Conservation (phyloP, 2,888 invertebrate genomes). For the Harmothoe impar region DNA sequence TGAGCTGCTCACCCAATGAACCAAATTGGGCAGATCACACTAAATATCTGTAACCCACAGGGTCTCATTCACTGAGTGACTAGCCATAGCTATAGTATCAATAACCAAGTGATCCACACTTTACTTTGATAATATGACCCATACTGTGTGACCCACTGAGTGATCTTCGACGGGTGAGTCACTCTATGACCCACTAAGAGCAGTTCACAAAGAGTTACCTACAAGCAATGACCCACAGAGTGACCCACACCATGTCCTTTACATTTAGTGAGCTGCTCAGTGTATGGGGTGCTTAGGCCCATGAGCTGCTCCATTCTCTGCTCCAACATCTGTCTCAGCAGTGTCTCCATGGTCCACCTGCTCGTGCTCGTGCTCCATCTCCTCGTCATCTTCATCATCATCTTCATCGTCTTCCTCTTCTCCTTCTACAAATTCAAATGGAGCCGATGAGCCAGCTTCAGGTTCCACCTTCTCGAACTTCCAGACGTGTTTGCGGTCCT, state of each 20-base stretch:
- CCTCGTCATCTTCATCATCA: slow-evolving; percentile 52
- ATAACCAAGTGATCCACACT: too few species aligned
- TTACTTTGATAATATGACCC: too few species aligned
- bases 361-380: slow-evolving; percentile 36
- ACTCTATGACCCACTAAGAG: too few species aligned
- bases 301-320: not conserved
- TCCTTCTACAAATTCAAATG: not conserved
- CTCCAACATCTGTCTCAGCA: not conserved
- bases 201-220: too few species aligned
- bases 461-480: slow-evolving; percentile 83
- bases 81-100: too few species aligned
- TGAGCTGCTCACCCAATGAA: too few species aligned
- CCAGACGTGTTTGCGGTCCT: slow-evolving; percentile 87
- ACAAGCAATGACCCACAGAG: too few species aligned
- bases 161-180: too few species aligned
- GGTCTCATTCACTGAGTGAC: too few species aligned
- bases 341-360: slow-evolving; percentile 9
- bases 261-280: not conserved
- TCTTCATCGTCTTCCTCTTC: slow-evolving; percentile 49
- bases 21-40: too few species aligned
- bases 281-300: not conserved
- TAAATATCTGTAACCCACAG: too few species aligned
- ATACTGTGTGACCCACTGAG: too few species aligned
- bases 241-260: not conserved
- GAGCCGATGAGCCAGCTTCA: not conserved